phyloP scores from a whole-genome alignment of 2,888 invertebrate species.

The Tridacna crocea region DNA sequence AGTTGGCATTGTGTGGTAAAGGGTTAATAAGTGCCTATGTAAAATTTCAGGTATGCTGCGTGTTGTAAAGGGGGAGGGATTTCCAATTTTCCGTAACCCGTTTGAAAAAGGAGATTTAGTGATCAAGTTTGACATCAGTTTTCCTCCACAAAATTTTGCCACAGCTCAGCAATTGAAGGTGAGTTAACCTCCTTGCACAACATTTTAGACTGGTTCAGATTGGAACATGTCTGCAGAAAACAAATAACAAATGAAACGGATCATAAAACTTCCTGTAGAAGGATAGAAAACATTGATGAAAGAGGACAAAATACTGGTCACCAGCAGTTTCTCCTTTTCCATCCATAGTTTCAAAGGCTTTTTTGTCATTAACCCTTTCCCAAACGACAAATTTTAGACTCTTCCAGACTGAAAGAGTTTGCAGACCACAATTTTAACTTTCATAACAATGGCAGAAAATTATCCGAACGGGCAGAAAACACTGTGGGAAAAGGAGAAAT shows the following conservation, averaged over 20 bases:
- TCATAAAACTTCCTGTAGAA: not conserved
- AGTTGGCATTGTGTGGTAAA: no score
- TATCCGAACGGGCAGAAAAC: no score
- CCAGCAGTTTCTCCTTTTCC: not conserved
- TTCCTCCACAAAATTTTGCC: conserved; percentile 91
- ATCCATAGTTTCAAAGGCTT: not conserved
- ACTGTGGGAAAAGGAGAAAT: no score
- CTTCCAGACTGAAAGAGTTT: no score
- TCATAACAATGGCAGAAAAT: no score
- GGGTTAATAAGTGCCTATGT: no score
- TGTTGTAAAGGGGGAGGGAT: conserved; percentile 93
- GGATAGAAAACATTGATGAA: not conserved
- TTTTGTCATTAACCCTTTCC: no score
- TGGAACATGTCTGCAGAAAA: not conserved
- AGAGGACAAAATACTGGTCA: not conserved
- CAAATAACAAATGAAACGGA: not conserved
- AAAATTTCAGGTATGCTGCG: conserved; percentile 86
- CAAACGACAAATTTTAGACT: no score
- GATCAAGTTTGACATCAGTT: conserved; percentile 93
- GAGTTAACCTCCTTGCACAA: not conserved
- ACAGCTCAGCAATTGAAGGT: conserved; percentile 87
- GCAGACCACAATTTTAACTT: no score
- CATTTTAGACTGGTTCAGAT: not conserved
- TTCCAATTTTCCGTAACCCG: conserved; percentile 94
- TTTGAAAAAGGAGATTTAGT: conserved; percentile 94